Base-by-base conservation (phyloP, 2,888 invertebrate species). In the Tromatobia lineatoria region DNA sequence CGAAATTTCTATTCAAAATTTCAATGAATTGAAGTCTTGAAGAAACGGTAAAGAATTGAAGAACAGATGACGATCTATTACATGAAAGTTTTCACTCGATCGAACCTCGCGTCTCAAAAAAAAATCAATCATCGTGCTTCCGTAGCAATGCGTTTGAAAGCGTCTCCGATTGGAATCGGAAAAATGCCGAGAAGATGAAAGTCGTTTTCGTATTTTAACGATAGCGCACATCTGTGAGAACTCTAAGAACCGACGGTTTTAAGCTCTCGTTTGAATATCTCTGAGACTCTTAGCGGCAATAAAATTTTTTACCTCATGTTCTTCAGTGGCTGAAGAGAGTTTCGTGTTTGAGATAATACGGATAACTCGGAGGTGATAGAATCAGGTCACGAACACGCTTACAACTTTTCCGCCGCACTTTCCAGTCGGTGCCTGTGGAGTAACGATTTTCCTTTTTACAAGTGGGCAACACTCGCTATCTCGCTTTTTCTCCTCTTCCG, bases 331-430 rank as follows among this genome's bases (percentile, higher is more conserved):
- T 64, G 61, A 67, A 61, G 25, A 59, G 77, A 70, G 52, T 84
- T 54, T 80, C 83, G 77, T 67, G 74, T 81, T 81, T 64, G 77
- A 80, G 74, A 84, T 78, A 80, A 78, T 61, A 73, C 69, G 77
- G 74, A 77, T 80, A 78, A 74, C 61, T 64, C 80, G 2, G 15
- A 82, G 77, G 74, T 69, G 80, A 84, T 84, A 66, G 80, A 84
- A 84, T 81, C 84, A 78, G 84, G 84, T 84, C 84, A 84, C 84
- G 84, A 84, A 81, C 64, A 64, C 80, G 74, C 84, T 84, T 74
- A 74, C 80, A 74, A 84, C 74, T 81, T 84, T 83, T 84, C 73
- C 74, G 66, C 74, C 80, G 74, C 80, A 78, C 84, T 84, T 84
- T 81, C 77, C 77, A 54, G 77, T 61, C 77, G 80, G 57, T 38